Evolutionary conservation across 2,888 invertebrate species (phyloP), one percentile per base, ranked within the genome.

Genomic region (Gnatocerus cornutus): DNA sequence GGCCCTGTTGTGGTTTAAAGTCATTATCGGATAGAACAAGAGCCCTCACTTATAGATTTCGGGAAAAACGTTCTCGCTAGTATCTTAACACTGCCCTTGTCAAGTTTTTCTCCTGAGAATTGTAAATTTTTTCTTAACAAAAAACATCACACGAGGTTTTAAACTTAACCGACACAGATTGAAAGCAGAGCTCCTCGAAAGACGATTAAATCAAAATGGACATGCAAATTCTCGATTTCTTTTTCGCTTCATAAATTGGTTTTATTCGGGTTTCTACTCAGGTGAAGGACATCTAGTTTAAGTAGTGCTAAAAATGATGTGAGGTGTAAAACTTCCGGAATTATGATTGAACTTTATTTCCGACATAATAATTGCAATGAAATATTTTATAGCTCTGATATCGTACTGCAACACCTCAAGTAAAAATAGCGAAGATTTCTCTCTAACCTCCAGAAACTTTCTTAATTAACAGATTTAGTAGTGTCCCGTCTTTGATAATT

Each of bases 1-100:
- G 76, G 77, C 69, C 45, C 62, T 68, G 73, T 69, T 69, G 73
- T 62, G 76, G 72, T 73, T 77, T 71, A 73, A 75, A 71, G 13
- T 64, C 64, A 53, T 43, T 43, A 45, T 30, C 45, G 53, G 43
- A 10, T 41, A 21, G 56, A 8, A 21, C 37, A 30, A 41, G 56
- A 21, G 56, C 39, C 53, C 4, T 53, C 53, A 53, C 53, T 29
- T 50, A 50, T 46, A 27, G 46, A 46, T 46, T 46, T 46, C 46
- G 12, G 2, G 12, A 43, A 43, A 43, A 43, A 43, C 43, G 12
- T 43, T 43, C 16, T 46, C 46, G 3, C 12, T 3, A 41, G 41
- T 12, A 6, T 41, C 41, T 12, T 41, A 12, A 33, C 33, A 33
- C 6, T 1, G 12, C 3, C n/a, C 41, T 41, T 13, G 41, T 41